A percentile compares a stretch with the other conserved stretches of the same genome.
Evolutionary conservation across 2,797 vertebrate species (phyloP).

Genomic region (Eupleurogrammus muticus): DNA sequence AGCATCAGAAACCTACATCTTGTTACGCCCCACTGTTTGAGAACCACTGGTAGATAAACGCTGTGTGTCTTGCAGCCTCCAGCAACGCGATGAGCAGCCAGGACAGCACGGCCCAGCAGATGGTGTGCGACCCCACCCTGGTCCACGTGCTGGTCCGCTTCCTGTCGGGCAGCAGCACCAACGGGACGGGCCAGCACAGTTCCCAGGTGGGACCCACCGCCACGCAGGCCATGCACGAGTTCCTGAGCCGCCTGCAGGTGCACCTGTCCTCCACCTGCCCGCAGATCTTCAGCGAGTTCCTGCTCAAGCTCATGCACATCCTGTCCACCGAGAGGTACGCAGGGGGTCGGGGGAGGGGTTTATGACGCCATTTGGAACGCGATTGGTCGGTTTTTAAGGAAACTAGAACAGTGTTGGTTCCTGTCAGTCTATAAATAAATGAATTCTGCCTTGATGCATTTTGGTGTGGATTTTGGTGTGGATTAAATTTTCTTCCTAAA

Average conservation of each 20-base stretch:
- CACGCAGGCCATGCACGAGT: constrained; percentile 99
- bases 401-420: no score
- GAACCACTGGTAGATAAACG: no score
- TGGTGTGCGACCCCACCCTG: constrained; percentile 96
- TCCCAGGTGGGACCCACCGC: constrained; percentile 98
- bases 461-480: no score
- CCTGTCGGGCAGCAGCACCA: constrained; percentile 95
- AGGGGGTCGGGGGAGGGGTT: no score
- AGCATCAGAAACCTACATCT: no score
- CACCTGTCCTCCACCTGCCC: constrained; percentile 97
- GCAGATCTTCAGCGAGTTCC: constrained; percentile 99
- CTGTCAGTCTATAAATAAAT: no score
- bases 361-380: no score
- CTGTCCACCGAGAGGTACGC: constrained; percentile 95
- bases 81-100: constrained; percentile 87
- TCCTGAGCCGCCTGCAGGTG: constrained; percentile 96
- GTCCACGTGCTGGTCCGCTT: constrained; percentile 97
- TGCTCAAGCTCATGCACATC: constrained; percentile 97
- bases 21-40: no score
- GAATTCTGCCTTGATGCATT: no score
- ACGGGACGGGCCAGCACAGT: constrained; percentile 97
- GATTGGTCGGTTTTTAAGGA: no score
- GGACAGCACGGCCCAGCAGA: constrained; percentile 95
- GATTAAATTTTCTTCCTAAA: no score
- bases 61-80: constrained; percentile 77